phyloP scores from a whole-genome alignment of 2,797 vertebrate species.

The Benthosema pterotum region DNA sequence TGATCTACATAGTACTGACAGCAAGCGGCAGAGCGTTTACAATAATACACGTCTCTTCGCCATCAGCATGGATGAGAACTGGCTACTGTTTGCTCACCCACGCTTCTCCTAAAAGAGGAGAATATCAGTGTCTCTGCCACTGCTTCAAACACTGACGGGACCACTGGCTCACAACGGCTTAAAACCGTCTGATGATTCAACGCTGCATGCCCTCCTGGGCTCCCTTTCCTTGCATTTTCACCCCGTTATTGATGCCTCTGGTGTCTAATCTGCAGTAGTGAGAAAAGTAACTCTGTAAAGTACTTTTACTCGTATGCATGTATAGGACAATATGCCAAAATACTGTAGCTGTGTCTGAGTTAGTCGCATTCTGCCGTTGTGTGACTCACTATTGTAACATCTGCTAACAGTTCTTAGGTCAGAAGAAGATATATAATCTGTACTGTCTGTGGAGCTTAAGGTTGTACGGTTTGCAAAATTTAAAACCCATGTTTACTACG shows the following conservation, averaged over 20 bases:
- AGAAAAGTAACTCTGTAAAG: too few relatives aligned
- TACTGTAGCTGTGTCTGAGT: too few relatives aligned
- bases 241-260: neutral
- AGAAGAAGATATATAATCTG: too few relatives aligned
- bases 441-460: too few relatives aligned
- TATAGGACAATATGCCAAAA: too few relatives aligned
- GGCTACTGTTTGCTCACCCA: constrained; percentile 6
- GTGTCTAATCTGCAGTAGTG: neutral
- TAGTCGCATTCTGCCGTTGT: too few relatives aligned
- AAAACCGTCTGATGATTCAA: constrained; percentile 21
- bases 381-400: too few relatives aligned
- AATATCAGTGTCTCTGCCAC: neutral
- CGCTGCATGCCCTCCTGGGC: neutral
- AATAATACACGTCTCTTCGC: constrained; percentile 57
- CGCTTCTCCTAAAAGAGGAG: neutral
- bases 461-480: too few relatives aligned
- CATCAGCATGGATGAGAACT: constrained; percentile 54
- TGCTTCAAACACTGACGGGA: neutral
- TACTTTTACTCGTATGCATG: too few relatives aligned
- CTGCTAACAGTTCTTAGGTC: too few relatives aligned
- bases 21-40: neutral
- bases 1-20: neutral
- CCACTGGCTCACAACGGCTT: neutral
- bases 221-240: constrained; percentile 31
- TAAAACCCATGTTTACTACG: too few relatives aligned